Conservation (phyloP, 2,113 vertebrate species). For the Callochromis pleurospilus region DNA sequence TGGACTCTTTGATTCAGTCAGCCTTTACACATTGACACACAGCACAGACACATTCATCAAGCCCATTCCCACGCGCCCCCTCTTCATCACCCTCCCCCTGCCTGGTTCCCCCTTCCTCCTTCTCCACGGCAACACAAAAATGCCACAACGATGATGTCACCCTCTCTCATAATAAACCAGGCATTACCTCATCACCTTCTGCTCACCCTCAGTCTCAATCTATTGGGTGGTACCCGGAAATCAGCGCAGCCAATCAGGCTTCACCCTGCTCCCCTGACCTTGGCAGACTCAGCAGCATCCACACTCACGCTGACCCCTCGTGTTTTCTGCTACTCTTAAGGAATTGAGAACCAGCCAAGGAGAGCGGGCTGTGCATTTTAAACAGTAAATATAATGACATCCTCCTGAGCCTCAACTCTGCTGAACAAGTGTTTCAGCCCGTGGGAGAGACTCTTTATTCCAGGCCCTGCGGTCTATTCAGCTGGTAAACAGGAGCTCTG, state of each 20-base stretch:
- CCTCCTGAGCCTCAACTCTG: background rate
- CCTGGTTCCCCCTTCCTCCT: background rate
- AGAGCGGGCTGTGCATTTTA: slow-evolving; percentile 6
- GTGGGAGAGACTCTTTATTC: slow-evolving; percentile 3
- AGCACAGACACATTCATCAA: background rate
- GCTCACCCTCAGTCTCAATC: background rate
- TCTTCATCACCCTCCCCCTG: background rate
- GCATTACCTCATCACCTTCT: slow-evolving; percentile 63
- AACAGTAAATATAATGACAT: background rate
- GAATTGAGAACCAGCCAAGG: background rate
- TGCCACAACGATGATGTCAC: slow-evolving; percentile 63
- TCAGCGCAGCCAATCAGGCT: slow-evolving; percentile 39
- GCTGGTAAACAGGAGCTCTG: slow-evolving; percentile 16
- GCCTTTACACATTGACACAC: background rate
- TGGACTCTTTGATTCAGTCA: background rate
- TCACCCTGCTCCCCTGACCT: background rate
- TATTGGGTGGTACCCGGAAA: slow-evolving; percentile 20
- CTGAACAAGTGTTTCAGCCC: slow-evolving; percentile 1
- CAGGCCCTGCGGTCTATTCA: slow-evolving; percentile 10
- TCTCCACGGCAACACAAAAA: slow-evolving; percentile 46
- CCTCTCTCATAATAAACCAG: background rate
- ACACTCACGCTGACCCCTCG: slow-evolving; percentile 1
- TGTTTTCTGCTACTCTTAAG: background rate
- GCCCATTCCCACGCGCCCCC: background rate
- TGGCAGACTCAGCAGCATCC: slow-evolving; percentile 25